Evolutionary conservation across 2,797 vertebrate genomes (phyloP).

Genomic region (Cossypha heuglini): DNA sequence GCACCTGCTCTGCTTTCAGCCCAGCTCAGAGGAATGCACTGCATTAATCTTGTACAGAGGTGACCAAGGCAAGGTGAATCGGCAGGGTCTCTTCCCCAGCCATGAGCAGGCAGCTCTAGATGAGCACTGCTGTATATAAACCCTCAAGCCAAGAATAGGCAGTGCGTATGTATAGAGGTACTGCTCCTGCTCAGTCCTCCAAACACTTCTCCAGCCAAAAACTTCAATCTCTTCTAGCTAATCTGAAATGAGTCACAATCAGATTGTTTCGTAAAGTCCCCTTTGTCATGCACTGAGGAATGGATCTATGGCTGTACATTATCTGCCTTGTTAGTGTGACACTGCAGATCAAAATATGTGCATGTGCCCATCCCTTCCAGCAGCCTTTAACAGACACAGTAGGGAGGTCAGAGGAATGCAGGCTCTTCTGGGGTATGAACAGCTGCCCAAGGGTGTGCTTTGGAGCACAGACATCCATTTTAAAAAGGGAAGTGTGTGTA

Average conservation of each 20-base stretch:
- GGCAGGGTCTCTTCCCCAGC: slow-evolving; percentile 16
- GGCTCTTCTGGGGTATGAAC: not conserved
- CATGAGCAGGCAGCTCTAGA: not conserved
- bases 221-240: not conserved
- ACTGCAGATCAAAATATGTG: not conserved
- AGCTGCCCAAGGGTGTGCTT: not conserved
- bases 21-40: slow-evolving; percentile 42
- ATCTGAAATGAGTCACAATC: not conserved
- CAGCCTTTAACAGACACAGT: not conserved
- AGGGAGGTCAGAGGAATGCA: not conserved
- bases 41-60: slow-evolving; percentile 62
- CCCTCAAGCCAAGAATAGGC: slow-evolving; percentile 10
- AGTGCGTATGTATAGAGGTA: not conserved
- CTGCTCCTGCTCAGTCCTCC: not conserved
- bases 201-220: slow-evolving; percentile 9
- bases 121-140: not conserved
- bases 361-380: not conserved
- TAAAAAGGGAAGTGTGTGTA: not conserved
- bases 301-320: not conserved
- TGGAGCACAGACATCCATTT: not conserved
- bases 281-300: not conserved
- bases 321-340: not conserved
- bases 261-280: not conserved
- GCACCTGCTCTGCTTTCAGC: slow-evolving; percentile 60
- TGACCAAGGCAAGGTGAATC: slow-evolving; percentile 66